A percentile compares a stretch with the other conserved stretches of the same genome.
Evolutionary conservation across 2,797 vertebrate species (phyloP).

Genomic region (Hypotaenidia philippensis): DNA sequence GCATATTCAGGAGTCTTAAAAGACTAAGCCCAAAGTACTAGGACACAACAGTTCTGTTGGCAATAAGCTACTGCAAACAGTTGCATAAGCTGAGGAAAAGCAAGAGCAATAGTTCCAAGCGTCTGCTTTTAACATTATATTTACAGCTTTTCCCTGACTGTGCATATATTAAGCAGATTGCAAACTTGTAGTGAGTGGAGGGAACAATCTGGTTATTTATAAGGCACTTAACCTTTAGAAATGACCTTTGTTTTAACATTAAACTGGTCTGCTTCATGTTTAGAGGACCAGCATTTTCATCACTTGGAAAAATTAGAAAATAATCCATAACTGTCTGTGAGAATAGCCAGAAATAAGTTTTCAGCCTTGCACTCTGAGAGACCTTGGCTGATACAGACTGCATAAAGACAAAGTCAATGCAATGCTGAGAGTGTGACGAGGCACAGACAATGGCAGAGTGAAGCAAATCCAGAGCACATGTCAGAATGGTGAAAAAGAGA

Average conservation of each 20-base stretch:
- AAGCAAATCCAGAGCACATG: rapidly evolving
- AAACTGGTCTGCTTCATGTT: not conserved
- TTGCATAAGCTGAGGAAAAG: conserved; percentile 51
- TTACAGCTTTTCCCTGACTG: conserved; percentile 62
- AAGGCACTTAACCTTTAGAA: conserved; percentile 36
- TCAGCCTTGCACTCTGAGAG: not conserved
- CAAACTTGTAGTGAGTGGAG: conserved; percentile 14
- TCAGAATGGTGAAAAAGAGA: not conserved
- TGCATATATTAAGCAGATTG: conserved; percentile 64
- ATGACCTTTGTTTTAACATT: conserved; percentile 21
- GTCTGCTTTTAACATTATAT: conserved; percentile 61
- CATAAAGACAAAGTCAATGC: not conserved
- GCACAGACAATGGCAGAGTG: not conserved
- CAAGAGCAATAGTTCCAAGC: conserved; percentile 47
- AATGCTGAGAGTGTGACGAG: rapidly evolving
- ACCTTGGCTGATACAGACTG: not conserved
- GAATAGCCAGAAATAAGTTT: not conserved
- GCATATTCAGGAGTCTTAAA: not conserved
- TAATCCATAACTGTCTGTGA: not conserved
- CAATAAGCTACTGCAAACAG: conserved; percentile 56
- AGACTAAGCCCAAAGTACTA: conserved; percentile 9
- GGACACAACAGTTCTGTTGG: conserved; percentile 49
- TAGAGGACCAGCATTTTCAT: not conserved
- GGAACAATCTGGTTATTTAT: conserved; percentile 46
- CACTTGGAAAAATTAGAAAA: not conserved